A percentile compares a stretch with the other conserved stretches of the same genome.
Evolutionary conservation across 1,140 invertebrate genomes (phyloP).

Genomic region (Hyles euphorbiae): DNA sequence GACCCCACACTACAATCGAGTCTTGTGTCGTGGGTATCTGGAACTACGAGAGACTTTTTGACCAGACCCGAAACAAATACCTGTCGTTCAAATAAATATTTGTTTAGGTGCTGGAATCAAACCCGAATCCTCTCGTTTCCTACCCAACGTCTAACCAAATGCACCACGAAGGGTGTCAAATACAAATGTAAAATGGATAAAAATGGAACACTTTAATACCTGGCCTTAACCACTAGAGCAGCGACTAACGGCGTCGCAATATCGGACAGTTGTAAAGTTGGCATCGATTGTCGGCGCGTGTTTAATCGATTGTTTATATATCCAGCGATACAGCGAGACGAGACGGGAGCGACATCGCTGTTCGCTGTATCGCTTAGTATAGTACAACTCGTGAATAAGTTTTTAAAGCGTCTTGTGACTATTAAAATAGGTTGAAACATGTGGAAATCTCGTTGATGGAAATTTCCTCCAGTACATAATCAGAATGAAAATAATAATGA

Average conservation of each 20-base stretch:
- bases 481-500: too few species aligned
- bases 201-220: background rate
- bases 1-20: too few species aligned
- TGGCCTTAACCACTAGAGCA: conserved; percentile 12
- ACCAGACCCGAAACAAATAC: too few species aligned
- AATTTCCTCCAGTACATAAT: too few species aligned
- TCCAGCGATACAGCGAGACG: conserved; percentile 3
- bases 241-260: conserved; percentile 22
- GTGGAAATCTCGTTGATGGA: background rate
- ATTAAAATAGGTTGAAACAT: background rate
- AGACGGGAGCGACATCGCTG: background rate
- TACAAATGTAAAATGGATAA: too few species aligned
- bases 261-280: conserved; percentile 21
- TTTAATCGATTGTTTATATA: conserved; percentile 25
- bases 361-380: background rate
- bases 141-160: too few species aligned
- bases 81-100: too few species aligned
- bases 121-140: too few species aligned
- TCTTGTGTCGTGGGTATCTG: too few species aligned
- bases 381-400: background rate
- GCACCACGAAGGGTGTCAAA: too few species aligned
- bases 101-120: too few species aligned
- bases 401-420: background rate
- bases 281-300: conserved; percentile 15
- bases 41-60: too few species aligned